Evolutionary conservation across 2,113 vertebrate genomes (phyloP).

Genomic region (Andinoacara biseriatus): DNA sequence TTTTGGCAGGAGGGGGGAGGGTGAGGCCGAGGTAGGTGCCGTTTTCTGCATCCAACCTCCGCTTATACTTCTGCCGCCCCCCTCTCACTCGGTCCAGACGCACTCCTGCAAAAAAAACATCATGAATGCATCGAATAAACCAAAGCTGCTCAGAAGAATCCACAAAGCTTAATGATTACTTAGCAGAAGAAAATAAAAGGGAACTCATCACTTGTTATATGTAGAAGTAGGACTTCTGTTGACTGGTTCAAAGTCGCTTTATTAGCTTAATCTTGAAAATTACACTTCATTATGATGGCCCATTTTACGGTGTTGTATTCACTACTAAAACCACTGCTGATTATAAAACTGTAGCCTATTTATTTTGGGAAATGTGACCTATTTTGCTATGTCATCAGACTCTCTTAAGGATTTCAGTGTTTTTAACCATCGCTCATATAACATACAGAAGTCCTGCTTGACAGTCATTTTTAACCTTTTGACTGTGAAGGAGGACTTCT

Average conservation of each 20-base stretch:
- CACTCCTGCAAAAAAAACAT: conserved; percentile 83
- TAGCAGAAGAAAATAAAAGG: background rate
- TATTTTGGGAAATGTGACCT: background rate
- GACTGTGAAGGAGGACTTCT: background rate
- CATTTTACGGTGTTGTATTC: background rate
- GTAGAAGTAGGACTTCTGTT: background rate
- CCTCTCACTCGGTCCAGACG: conserved; percentile 97
- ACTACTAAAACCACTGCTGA: background rate
- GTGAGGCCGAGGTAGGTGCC: conserved; percentile 88
- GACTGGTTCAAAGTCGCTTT: background rate
- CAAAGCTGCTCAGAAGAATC: background rate
- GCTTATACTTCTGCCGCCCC: conserved; percentile 97
- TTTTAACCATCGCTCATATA: background rate
- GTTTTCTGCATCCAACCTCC: conserved; percentile 91
- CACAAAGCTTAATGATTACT: background rate
- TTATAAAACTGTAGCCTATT: background rate
- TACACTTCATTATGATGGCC: background rate
- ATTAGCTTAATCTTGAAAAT: background rate
- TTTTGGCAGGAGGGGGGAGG: conserved; percentile 92
- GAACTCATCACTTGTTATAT: background rate
- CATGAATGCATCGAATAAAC: background rate
- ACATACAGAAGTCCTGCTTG: background rate
- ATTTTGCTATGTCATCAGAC: conserved; percentile 33
- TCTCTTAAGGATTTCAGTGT: background rate
- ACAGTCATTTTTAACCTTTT: background rate